A percentile compares a stretch with the other conserved stretches of the same genome.
Evolutionary conservation across 92 coral and sea anemone genomes (phyloP).

Genomic region (Galaxea fascicularis): DNA sequence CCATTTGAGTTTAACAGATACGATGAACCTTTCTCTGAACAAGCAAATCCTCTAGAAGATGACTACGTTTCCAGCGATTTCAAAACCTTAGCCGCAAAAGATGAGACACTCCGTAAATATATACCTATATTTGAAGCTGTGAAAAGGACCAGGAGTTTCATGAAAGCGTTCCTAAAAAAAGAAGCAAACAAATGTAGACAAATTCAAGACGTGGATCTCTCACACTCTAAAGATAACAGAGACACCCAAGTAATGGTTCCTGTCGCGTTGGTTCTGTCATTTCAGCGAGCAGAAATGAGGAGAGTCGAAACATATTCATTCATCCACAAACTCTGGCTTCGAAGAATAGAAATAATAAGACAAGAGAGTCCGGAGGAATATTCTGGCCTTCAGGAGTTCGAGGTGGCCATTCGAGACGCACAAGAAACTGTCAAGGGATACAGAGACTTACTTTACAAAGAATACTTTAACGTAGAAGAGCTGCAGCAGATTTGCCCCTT

Average conservation of each 20-base stretch:
- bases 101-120: constrained; percentile 8
- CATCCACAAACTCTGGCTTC: constrained; percentile 26
- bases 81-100: constrained; percentile 14
- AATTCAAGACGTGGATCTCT: not conserved
- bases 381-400: constrained; percentile 13
- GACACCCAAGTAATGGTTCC: not conserved
- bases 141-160: not conserved
- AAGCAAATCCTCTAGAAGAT: not conserved
- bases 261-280: not conserved
- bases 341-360: not conserved
- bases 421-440: not conserved
- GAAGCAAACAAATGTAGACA: not conserved
- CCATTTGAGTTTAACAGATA: not conserved
- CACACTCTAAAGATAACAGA: not conserved
- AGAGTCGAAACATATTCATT: constrained; percentile 6
- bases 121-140: not conserved
- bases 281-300: not conserved
- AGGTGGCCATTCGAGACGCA: constrained; percentile 12
- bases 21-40: not conserved
- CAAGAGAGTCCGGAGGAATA: not conserved
- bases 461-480: not conserved
- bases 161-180: not conserved
- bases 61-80: not conserved
- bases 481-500: not conserved
- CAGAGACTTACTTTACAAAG: constrained; percentile 1